A percentile compares a stretch with the other conserved stretches of the same genome.
phyloP scores from a whole-genome alignment of 2,888 invertebrate genomes.

The Polyommatus iphigenia region DNA sequence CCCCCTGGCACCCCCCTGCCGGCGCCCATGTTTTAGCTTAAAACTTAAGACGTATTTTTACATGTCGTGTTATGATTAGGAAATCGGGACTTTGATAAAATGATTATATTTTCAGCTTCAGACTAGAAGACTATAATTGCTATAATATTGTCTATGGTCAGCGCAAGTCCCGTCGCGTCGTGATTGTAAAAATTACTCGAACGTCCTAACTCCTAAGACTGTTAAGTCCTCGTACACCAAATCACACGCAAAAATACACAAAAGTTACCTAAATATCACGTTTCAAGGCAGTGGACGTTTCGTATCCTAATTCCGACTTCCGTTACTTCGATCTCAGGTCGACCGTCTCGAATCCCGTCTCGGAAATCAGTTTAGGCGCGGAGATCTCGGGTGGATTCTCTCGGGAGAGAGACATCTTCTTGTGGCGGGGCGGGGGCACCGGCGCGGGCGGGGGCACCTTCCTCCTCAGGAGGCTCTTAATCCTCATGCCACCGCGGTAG shows the following conservation, averaged over 20 bases:
- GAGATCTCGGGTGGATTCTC: slow-evolving; percentile 64
- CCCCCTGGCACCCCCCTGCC: too few relatives aligned
- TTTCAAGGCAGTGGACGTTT: slow-evolving; percentile 48
- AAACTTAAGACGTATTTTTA: slow-evolving; percentile 6
- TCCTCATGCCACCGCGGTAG: slow-evolving; percentile 85
- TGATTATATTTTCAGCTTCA: neutral
- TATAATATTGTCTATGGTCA: neutral
- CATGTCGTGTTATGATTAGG: neutral
- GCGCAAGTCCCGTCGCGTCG: neutral
- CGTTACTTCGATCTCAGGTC: slow-evolving; percentile 49
- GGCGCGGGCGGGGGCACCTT: slow-evolving; percentile 63
- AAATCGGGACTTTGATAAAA: neutral
- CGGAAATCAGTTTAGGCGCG: slow-evolving; percentile 63
- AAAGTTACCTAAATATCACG: slow-evolving; percentile 35
- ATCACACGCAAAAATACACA: slow-evolving; percentile 34
- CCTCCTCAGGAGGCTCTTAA: slow-evolving; percentile 82
- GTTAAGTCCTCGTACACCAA: slow-evolving; percentile 15
- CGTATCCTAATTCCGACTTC: slow-evolving; percentile 33
- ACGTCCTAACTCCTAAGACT: neutral
- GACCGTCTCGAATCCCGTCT: slow-evolving; percentile 75
- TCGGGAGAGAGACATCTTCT: slow-evolving; percentile 63
- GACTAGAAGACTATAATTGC: slow-evolving; percentile 1
- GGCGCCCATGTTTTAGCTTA: neutral
- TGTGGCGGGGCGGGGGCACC: slow-evolving; percentile 71
- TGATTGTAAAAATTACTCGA: neutral